Evolutionary conservation across 2,888 invertebrate genomes (phyloP), one percentile per base, ranked within the genome.

Genomic region (Baccha elongata): DNA sequence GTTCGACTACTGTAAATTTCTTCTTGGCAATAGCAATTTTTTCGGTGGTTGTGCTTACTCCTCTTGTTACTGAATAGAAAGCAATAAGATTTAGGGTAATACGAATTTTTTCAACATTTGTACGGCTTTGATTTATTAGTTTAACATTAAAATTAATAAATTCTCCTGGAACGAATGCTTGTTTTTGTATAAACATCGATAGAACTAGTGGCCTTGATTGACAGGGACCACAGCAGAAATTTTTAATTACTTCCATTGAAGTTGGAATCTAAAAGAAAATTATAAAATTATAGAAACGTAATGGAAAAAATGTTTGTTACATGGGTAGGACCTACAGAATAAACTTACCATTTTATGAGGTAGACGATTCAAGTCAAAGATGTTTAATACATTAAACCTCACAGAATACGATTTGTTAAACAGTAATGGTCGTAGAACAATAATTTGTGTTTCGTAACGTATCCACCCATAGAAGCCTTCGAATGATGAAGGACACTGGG

Each of bases 351-450:
- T 32, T 1, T 8, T 11, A n/a, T 26, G 4, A 2, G 26, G n/a
- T 26, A 15, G 11, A 55, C 11, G 11, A 11, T 97, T 97, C 74
- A 97, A 92, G 90, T 97, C 96, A 86, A 96, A 91, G 29, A 94
- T 93, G 85, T 94, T 94, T 46, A 96, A 92, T 8, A 97, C 94
- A 13, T 95, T 96, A 87, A 97, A 96, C 1, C 94, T 94, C 86
- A 93, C 92, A 88, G 95, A 95, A 19, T 93, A 93, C 78, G 94
- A 95, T 86, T 95, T 94, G 90, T 97, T 95, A 88, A 94, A 94
- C 87, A 95, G 96, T 95, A 95, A 96, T 4, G 96, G 96, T n/a
- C 95, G 92, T 87, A 96, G 94, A 5, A 97, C 90, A 0, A 93
- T 93, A 1, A 95, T 95, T 88, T 94, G 95, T 2, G 95, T 92